Base-by-base conservation (phyloP, 2,113 vertebrate genomes). In the Megaceryle torquata region DNA sequence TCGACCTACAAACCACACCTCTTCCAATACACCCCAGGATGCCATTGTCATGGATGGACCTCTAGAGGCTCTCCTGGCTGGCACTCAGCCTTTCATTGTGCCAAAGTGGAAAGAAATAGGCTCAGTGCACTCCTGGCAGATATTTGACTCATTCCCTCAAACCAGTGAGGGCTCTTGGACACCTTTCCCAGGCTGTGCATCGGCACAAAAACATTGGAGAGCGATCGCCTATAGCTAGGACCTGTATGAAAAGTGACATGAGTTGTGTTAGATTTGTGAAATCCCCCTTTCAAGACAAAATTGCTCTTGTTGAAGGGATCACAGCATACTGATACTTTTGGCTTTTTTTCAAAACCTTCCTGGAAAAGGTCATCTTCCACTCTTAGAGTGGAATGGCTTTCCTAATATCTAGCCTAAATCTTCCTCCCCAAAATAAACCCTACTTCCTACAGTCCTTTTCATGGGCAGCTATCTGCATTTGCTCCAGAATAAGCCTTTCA, bases 121-220 rank as follows among this genome's bases (percentile, higher is more conserved):
- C 17, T 84, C 60, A 29, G n/a, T 1, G 1, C 3, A 4, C 15
- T 81, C 53, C 64, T 4, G 6, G 3, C 11, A 25, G 21, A 14
- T 82, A 19, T 54, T 65, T 83, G n/a, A n/a, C 28, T 82, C 44
- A n/a, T 22, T 15, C 13, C 9, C 59, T 91, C 50, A 41, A 28
- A 28, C 7, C 29, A 17, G 0, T 0, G 0, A 76, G 16, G 28
- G 16, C 8, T 41, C 25, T 72, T 6, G 0, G 1, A 44, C 70
- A 37, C 59, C 50, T 88, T 93, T 12, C 26, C 14, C 16, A 37
- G 13, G 37, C 29, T 63, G 19, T 5, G 1, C 14, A 60, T 5
- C 51, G 14, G 8, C 37, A 57, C 15, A 37, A 35, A 77, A 72
- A 8, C 16, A 3, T 4, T 5, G 31, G 15, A 59, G 10, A 51